Conservation (phyloP, 92 coral and sea anemone genomes). For the Epizoanthus ramosus region DNA sequence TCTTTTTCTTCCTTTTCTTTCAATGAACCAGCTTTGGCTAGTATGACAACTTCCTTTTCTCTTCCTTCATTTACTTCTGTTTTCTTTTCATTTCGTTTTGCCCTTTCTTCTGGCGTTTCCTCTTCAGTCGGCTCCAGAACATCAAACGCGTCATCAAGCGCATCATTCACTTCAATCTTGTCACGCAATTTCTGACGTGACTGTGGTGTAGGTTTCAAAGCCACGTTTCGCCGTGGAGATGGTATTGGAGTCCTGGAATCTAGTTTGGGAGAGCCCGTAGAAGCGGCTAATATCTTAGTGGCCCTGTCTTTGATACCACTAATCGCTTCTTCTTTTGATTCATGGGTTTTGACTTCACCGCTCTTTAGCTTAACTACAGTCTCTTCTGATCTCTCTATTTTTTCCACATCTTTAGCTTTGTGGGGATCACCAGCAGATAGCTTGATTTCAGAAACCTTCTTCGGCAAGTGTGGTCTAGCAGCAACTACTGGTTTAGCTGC, state of each 20-base stretch:
- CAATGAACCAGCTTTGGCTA: not conserved
- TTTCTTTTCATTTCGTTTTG: not conserved
- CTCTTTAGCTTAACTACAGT: not conserved
- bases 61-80: not conserved
- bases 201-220: slow-evolving; percentile 31
- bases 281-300: slow-evolving; percentile 31
- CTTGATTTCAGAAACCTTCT: slow-evolving; percentile 4
- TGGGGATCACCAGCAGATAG: not conserved
- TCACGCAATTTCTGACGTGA: slow-evolving; percentile 32
- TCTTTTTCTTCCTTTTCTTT: slow-evolving; percentile 21
- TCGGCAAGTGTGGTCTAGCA: slow-evolving; percentile 7
- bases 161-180: slow-evolving; percentile 30
- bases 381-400: slow-evolving; percentile 23
- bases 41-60: slow-evolving; percentile 4
- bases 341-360: slow-evolving; percentile 11
- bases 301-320: slow-evolving; percentile 42
- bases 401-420: not conserved
- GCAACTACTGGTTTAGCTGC: slow-evolving; percentile 18
- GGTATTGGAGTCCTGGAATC: slow-evolving; percentile 5
- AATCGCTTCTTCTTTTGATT: slow-evolving; percentile 29
- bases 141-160: slow-evolving; percentile 61
- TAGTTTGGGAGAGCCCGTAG: slow-evolving; percentile 48
- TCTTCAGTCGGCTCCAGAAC: slow-evolving; percentile 19
- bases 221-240: slow-evolving; percentile 14
- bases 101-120: not conserved